A percentile compares a stretch with the other conserved stretches of the same genome.
Evolutionary conservation across 2,888 invertebrate species (phyloP).

Genomic region (Clepsis dumicolana): DNA sequence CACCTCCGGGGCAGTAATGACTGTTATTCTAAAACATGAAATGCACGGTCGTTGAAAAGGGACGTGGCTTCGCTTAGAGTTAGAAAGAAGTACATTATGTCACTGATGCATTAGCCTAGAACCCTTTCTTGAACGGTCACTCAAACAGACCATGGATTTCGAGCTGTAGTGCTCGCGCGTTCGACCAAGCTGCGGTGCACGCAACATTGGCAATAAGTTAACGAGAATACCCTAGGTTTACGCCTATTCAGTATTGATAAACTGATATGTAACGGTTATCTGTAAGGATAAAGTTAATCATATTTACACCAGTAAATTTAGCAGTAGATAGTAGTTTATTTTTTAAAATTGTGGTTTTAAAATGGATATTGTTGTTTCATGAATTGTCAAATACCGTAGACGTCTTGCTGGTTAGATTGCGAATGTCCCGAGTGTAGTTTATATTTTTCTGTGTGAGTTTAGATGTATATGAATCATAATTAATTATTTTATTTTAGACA

Average conservation of each 20-base stretch:
- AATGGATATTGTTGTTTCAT: slow-evolving; percentile 48
- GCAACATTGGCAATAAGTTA: slow-evolving; percentile 80
- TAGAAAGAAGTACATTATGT: neutral
- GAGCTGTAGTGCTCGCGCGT: neutral
- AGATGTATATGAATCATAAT: slow-evolving; percentile 39
- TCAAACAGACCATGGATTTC: neutral
- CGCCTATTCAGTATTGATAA: slow-evolving; percentile 83
- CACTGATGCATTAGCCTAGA: neutral
- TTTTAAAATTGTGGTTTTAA: slow-evolving; percentile 59
- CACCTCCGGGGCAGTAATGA: neutral
- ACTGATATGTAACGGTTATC: slow-evolving; percentile 73
- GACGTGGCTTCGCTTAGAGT: slow-evolving; percentile 4
- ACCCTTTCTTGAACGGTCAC: neutral
- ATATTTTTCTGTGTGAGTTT: slow-evolving; percentile 49
- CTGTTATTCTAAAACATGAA: neutral
- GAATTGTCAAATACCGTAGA: slow-evolving; percentile 41
- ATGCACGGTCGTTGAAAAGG: neutral
- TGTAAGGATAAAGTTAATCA: slow-evolving; percentile 74
- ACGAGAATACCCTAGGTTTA: slow-evolving; percentile 69
- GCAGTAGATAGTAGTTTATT: slow-evolving; percentile 78
- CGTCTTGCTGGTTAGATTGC: slow-evolving; percentile 39
- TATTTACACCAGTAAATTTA: slow-evolving; percentile 79
- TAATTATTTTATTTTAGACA: slow-evolving; percentile 35
- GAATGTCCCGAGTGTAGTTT: slow-evolving; percentile 47
- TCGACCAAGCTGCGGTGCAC: neutral